Evolutionary conservation across 2,888 invertebrate species (phyloP), one percentile per base, ranked within the genome.

Genomic region (Hirtodrosophila alboralis): DNA sequence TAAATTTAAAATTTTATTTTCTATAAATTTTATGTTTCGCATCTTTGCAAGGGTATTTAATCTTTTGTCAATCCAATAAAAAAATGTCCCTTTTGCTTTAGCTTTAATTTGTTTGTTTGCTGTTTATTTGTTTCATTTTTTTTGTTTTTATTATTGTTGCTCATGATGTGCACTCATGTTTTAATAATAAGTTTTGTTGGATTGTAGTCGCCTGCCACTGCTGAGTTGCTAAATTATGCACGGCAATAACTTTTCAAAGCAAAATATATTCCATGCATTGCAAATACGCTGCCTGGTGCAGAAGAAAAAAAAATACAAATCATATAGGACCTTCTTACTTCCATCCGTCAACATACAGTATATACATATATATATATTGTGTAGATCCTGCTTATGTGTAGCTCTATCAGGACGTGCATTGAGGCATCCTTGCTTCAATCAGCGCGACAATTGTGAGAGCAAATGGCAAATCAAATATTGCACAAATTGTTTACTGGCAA

Each of bases 221-320:
- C 36, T 61, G 54, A 41, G 53, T 59, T 45, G 45, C 41, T 59
- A 28, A 70, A 63, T 54, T 79, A 65, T 76, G 59, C 68, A 60
- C 33, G 40, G 63, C 61, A 51, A 58, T 64, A 61, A 52, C 43
- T 65, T 72, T 53, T 37, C 18, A 40, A 58, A 68, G 53, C 60
- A 57, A 65, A 79, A 80, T 75, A 66, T 84, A 79, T 79, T 84
- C 79, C 79, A 84, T 79, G 84, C 79, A 79, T 79, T 62, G 18
- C 69, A 80, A 79, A 75, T 71, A 62, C 52, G 41, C 9, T 30
- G 43, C 43, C 26, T 36, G 41, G 16, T 44, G 37, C 5, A 34
- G 21, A n/a, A 18, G 21, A 30, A 51, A 34, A 26, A n/a, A 18
- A 27, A 30, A 51, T 13, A 59, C 27, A 31, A 38, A 28, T 40